Conservation (phyloP, 2,797 vertebrate species). For the Agapornis canus region DNA sequence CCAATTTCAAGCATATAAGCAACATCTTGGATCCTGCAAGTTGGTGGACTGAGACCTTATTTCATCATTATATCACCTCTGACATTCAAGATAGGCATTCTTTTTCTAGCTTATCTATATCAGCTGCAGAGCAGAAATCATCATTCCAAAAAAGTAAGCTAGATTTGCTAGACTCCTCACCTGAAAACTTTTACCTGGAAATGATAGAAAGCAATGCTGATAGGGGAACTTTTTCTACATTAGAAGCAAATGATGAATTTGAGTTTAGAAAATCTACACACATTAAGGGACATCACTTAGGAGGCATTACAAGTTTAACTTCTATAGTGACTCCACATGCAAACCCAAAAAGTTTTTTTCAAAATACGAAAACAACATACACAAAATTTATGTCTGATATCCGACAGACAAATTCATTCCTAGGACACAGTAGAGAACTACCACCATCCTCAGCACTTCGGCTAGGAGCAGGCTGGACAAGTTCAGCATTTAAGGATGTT, state of each 20-base stretch:
- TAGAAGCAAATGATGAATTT: background rate
- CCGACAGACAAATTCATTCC: background rate
- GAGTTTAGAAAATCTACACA: constrained; percentile 10
- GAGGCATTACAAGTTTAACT: background rate
- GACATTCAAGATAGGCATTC: constrained; percentile 31
- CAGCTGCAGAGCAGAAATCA: constrained; percentile 10
- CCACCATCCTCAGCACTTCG: background rate
- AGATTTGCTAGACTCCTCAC: constrained; percentile 10
- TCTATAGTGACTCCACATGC: background rate
- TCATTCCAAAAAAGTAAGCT: constrained; percentile 38
- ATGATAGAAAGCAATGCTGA: background rate
- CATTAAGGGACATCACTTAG: background rate
- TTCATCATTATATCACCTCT: constrained; percentile 37
- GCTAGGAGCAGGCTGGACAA: constrained; percentile 25
- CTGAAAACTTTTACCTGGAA: constrained; percentile 22
- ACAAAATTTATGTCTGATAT: background rate
- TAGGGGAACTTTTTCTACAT: background rate
- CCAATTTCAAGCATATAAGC: constrained; percentile 1
- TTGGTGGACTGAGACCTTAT: constrained; percentile 36
- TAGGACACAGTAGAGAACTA: background rate
- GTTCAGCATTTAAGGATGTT: background rate
- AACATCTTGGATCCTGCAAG: constrained; percentile 2
- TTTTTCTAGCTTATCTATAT: background rate
- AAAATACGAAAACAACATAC: constrained; percentile 5
- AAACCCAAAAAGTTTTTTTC: background rate